Evolutionary conservation across 2,888 invertebrate species (phyloP).

Genomic region (Clanis bilineata): DNA sequence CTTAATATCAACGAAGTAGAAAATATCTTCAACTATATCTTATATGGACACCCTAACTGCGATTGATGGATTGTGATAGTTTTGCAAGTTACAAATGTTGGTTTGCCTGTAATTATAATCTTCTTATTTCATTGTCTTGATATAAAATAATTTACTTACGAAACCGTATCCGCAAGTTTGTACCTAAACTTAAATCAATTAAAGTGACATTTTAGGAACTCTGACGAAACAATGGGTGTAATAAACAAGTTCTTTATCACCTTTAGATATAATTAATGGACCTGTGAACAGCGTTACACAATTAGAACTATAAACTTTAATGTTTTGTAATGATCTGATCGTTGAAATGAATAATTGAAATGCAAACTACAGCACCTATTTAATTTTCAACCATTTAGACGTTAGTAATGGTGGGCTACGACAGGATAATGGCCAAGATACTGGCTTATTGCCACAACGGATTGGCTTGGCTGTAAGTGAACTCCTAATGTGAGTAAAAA

Average conservation of each 20-base stretch:
- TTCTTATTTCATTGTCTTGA: conserved; percentile 2
- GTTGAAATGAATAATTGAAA: conserved; percentile 9
- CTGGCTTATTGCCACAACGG: conserved; percentile 12
- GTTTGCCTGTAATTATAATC: conserved; percentile 5
- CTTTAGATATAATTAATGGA: conserved; percentile 50
- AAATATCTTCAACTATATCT: background rate
- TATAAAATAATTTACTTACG: conserved; percentile 7
- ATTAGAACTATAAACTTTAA: conserved; percentile 31
- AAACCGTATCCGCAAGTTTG: conserved; percentile 18
- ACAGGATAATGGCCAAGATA: conserved; percentile 8
- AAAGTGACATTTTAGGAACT: conserved; percentile 45
- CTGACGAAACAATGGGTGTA: conserved; percentile 44
- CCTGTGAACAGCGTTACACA: conserved; percentile 37
- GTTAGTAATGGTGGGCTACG: conserved; percentile 9
- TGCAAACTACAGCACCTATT: conserved; percentile 12
- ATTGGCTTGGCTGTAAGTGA: conserved; percentile 10
- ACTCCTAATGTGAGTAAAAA: conserved; percentile 11
- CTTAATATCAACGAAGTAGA: too few relatives aligned
- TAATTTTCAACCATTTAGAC: conserved; percentile 12
- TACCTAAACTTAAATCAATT: conserved; percentile 44
- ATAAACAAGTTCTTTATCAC: conserved; percentile 46
- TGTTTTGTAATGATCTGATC: conserved; percentile 23
- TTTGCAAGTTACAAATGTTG: background rate
- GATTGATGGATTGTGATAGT: conserved; percentile 10
- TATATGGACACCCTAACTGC: background rate